A percentile compares a stretch with the other conserved stretches of the same genome.
phyloP scores from a whole-genome alignment of 2,113 vertebrate species.

The Tragelaphus imberbis region DNA sequence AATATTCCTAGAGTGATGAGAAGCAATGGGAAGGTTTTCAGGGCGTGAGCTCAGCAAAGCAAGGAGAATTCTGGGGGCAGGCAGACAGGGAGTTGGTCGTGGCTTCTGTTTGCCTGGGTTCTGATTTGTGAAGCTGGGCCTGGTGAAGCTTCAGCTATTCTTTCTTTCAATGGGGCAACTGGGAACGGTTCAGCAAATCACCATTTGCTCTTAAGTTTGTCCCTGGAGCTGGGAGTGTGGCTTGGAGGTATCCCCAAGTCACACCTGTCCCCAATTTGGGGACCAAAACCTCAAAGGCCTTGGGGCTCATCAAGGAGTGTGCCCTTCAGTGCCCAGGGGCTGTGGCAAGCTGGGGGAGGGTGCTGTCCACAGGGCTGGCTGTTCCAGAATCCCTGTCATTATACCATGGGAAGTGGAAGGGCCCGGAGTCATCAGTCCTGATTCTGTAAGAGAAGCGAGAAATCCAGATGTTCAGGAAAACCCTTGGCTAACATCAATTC shows the following conservation, averaged over 20 bases:
- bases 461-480: background rate
- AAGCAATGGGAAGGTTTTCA: background rate
- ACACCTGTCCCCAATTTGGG: background rate
- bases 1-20: background rate
- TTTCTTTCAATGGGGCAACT: background rate
- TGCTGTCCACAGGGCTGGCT: rapidly evolving
- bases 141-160: background rate
- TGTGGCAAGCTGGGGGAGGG: no score
- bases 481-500: background rate
- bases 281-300: background rate
- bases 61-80: background rate
- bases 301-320: background rate
- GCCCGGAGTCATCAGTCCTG: background rate
- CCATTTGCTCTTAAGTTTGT: background rate
- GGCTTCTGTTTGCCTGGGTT: background rate
- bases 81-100: background rate
- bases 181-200: background rate
- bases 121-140: background rate
- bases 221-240: no score
- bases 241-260: background rate
- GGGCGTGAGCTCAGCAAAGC: background rate
- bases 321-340: rapidly evolving
- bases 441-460: background rate
- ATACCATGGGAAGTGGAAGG: background rate
- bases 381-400: background rate